Base-by-base conservation (phyloP, 2,888 invertebrate species). In the Parnassius mnemosyne region DNA sequence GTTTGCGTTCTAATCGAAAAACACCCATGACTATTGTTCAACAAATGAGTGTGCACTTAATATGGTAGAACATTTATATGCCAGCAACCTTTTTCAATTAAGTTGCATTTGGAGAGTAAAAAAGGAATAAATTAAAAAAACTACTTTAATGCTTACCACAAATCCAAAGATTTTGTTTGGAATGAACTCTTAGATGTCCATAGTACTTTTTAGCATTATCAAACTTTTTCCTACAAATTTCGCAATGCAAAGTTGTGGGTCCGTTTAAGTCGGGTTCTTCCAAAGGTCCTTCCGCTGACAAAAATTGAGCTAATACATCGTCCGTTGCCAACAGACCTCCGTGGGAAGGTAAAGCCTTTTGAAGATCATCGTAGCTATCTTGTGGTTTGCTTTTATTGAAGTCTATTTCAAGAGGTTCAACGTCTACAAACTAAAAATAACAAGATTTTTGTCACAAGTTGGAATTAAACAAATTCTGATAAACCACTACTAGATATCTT, bases 171-270 rank as follows among this genome's bases (percentile, higher is more conserved):
- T 85, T 87, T 64, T 89, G 85, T 65, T 89, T 90, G 1, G 90
- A 87, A 74, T 91, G 91, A 10, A 90, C 85, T 64, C 89, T 75
- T 60, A 91, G 71, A 72, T 91, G 91, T 11, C 91, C 91, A 69
- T 89, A 89, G 69, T 91, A 91, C 67, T 89, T 90, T 66, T 87
- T 88, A 11, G 89, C 88, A 65, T 89, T 90, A 63, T 89, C 89
- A 73, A 91, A 91, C 66, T 84, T 80, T 68, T 89, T 90, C 34
- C 77, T 77, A 71, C 91, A 91, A 57, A 91, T 90, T 68, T 91
- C 91, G 63, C 91, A 91, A 61, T 88, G 86, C 49, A 89, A 71
- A 7, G 83, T 87, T 1, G 91, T 84, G 1, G 89, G 90, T 0
- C 89, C 90, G 62, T 88, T 90, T 20, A 89, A 70, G 66, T 89